Base-by-base conservation (phyloP, 2,113 vertebrate genomes). In the Cavia porcellus region DNA sequence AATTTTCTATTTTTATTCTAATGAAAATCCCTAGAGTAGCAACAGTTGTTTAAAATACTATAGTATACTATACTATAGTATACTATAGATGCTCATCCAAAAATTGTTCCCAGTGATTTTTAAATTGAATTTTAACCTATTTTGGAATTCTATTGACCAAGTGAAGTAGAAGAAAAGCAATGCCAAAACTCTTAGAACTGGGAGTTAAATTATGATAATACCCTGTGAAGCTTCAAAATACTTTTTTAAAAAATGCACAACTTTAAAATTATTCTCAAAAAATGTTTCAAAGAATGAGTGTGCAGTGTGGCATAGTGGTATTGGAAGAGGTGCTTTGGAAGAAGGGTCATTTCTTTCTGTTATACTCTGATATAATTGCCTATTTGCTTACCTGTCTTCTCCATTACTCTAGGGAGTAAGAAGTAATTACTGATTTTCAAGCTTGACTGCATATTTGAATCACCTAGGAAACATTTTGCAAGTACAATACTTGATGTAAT, bases 121-220 rank as follows among this genome's bases (percentile, higher is more conserved):
- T 75, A 0, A 50, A 81, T 68, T n/a, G 15, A 74, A 93, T 82
- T 86, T 81, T 52, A 74, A 66, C 47, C 11, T 42, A 59, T 5
- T 82, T 59, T 59, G 22, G 15, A 75, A 86, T 2, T 47, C 30
- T 82, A n/a, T 25, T 19, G 28, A 81, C 90, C 30, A 15, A 90
- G 17, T 35, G 38, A 86, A 81, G 12, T 2, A 42, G 17, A 55
- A 35, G 24, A 89, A 68, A 70, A 7, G 28, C 45, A 50, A 50
- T 79, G 7, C 22, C 12, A 47, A 86, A 24, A 55, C 32, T 72
- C 50, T 55, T 77, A 38, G 30, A 87, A 74, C 28, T 3, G 55
- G 38, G 13, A 89, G 50, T 57, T 90, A 66, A 81, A 68, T 80
- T 89, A 64, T 89, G 70, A 89, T 15, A 83, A 88, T 83, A 80